Evolutionary conservation across 2,888 invertebrate species (phyloP).

Genomic region (Pachydiplax longipennis): DNA sequence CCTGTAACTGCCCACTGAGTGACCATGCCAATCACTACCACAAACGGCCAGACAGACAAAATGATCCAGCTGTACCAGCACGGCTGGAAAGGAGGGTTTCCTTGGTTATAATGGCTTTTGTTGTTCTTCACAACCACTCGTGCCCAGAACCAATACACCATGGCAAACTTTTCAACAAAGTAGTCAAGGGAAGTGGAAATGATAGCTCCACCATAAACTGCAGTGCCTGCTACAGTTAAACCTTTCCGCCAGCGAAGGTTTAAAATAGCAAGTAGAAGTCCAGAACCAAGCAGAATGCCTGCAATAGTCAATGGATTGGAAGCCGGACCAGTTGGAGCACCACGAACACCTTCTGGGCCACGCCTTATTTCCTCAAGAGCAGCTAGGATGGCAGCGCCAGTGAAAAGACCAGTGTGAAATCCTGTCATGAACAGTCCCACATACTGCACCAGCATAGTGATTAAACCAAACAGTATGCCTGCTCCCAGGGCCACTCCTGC

Average conservation of each 20-base stretch:
- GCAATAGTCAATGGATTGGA: constrained; percentile 77
- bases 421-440: constrained; percentile 84
- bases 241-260: constrained; percentile 80
- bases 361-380: constrained; percentile 69
- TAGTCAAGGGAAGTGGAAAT: constrained; percentile 76
- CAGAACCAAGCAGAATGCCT: constrained; percentile 68
- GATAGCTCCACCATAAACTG: constrained; percentile 78
- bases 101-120: background rate
- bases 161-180: constrained; percentile 74
- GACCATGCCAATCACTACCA: constrained; percentile 71
- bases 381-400: constrained; percentile 68
- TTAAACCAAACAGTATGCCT: constrained; percentile 78
- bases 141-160: constrained; percentile 77
- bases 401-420: constrained; percentile 75
- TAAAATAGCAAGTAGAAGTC: constrained; percentile 73
- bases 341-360: constrained; percentile 53
- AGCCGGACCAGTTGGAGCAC: constrained; percentile 64
- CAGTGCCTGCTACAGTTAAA: constrained; percentile 76
- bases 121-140: constrained; percentile 62
- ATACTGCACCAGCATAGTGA: constrained; percentile 83
- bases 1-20: constrained; percentile 76
- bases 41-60: constrained; percentile 75
- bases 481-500: constrained; percentile 75
- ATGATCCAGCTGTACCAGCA: constrained; percentile 80
- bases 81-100: constrained; percentile 64